Percentiles rank a stretch among this genome's conserved stretches.
phyloP scores from a whole-genome alignment of 1,140 invertebrate species.

The Octopus bimaculoides region DNA sequence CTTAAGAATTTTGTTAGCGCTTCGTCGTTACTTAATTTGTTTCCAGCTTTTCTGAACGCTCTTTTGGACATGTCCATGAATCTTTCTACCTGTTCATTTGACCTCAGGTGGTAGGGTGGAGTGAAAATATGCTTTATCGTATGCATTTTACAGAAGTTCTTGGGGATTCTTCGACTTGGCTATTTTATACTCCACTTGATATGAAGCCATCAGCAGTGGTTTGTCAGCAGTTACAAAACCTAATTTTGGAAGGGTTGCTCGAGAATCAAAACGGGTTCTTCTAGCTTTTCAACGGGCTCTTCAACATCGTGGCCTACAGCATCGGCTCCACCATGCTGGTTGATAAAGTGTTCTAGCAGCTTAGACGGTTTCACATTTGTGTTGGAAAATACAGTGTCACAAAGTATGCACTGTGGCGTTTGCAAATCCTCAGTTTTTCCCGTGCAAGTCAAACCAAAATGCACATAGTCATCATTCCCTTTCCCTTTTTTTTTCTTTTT shows the following conservation, averaged over 20 bases:
- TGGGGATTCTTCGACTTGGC: conserved; percentile 2
- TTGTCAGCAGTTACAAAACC: neutral
- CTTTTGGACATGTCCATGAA: too few species aligned
- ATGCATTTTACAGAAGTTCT: too few species aligned
- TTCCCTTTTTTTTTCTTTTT: neutral
- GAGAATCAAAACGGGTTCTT: neutral
- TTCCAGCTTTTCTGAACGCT: too few species aligned
- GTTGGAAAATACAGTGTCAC: neutral
- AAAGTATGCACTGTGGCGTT: neutral
- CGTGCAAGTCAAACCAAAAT: conserved; percentile 4
- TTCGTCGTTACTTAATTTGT: too few species aligned
- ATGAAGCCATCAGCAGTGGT: neutral
- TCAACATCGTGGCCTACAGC: neutral
- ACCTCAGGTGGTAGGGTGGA: too few species aligned
- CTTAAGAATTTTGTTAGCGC: too few species aligned
- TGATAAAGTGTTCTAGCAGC: neutral
- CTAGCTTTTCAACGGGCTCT: neutral
- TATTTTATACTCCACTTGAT: neutral
- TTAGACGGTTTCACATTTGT: neutral
- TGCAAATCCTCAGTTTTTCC: neutral
- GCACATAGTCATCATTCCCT: conserved; percentile 1
- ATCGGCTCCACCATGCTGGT: neutral
- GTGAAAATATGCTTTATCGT: too few species aligned
- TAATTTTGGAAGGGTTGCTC: neutral
- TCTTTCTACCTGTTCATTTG: too few species aligned